phyloP scores from a whole-genome alignment of 1,140 invertebrate genomes.

The Scaptomyza graminum region DNA sequence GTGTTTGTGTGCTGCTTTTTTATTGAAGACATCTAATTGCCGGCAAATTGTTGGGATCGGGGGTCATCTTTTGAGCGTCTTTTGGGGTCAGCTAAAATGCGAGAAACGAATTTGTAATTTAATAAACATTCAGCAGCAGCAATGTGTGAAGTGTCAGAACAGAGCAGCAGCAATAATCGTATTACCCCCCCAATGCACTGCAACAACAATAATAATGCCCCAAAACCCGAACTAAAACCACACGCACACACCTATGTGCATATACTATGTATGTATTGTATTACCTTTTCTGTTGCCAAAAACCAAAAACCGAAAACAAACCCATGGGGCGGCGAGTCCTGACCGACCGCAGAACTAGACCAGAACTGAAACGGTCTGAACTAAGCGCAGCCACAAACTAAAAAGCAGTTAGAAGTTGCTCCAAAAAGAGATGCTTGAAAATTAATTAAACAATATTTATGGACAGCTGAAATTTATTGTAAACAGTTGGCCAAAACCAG shows the following conservation, averaged over 20 bases:
- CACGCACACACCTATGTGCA: constrained; percentile 23
- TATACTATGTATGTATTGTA: too few relatives aligned
- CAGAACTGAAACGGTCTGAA: background rate
- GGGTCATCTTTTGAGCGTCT: constrained; percentile 20
- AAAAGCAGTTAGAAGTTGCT: constrained; percentile 54
- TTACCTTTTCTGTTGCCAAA: constrained; percentile 4
- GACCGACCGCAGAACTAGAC: background rate
- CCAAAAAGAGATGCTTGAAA: constrained; percentile 42
- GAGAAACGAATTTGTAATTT: constrained; percentile 62
- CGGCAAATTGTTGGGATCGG: constrained; percentile 56
- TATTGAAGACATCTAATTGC: constrained; percentile 75
- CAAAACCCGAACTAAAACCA: constrained; percentile 42
- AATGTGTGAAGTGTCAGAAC: background rate
- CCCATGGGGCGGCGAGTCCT: background rate
- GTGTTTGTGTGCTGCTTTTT: constrained; percentile 29
- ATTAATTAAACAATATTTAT: constrained; percentile 81
- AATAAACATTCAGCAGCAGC: constrained; percentile 50
- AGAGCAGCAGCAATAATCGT: constrained; percentile 64
- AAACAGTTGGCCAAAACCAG: constrained; percentile 13
- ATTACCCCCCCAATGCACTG: constrained; percentile 50
- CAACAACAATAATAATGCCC: constrained; percentile 63
- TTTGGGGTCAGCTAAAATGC: constrained; percentile 50
- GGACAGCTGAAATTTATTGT: constrained; percentile 69
- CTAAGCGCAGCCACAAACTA: constrained; percentile 31
- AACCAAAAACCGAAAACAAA: constrained; percentile 31